Percentiles rank a stretch among this genome's conserved stretches.
Conservation (phyloP, 2,888 invertebrate genomes). For the Eucriotettix oculatus region DNA sequence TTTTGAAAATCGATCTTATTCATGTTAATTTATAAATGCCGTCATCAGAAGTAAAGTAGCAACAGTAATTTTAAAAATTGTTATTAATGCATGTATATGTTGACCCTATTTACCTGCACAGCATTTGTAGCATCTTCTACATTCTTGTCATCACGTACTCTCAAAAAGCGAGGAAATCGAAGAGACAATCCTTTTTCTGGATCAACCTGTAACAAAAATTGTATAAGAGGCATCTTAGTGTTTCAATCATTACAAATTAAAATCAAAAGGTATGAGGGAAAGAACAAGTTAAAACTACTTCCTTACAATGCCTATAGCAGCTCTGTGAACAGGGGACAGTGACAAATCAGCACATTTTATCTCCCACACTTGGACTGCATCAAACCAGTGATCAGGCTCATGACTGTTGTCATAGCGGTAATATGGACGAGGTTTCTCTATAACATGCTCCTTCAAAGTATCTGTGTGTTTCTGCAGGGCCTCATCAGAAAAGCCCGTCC, state of each 20-base stretch:
- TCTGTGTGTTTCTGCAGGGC: conserved; percentile 60
- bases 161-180: conserved; percentile 84
- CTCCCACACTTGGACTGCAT: conserved; percentile 82
- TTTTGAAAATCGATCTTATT: too few species aligned
- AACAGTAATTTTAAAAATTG: not conserved
- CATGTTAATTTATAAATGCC: too few species aligned
- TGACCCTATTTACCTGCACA: conserved; percentile 41
- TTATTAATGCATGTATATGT: not conserved
- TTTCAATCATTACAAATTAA: not conserved
- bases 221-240: not conserved
- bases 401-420: conserved; percentile 59
- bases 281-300: not conserved
- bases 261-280: not conserved
- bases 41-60: too few species aligned
- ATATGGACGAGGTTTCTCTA: conserved; percentile 59
- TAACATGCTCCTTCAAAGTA: conserved; percentile 56
- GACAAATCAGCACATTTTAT: conserved; percentile 95
- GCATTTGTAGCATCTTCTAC: conserved; percentile 86
- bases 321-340: conserved; percentile 83
- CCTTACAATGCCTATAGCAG: conserved; percentile 66
- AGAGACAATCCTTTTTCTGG: conserved; percentile 85
- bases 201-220: conserved; percentile 42
- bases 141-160: conserved; percentile 79
- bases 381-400: conserved; percentile 80
- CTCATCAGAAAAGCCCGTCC: conserved; percentile 90